Base-by-base conservation (phyloP, 2,888 invertebrate genomes). In the Steinernema hermaphroditum region DNA sequence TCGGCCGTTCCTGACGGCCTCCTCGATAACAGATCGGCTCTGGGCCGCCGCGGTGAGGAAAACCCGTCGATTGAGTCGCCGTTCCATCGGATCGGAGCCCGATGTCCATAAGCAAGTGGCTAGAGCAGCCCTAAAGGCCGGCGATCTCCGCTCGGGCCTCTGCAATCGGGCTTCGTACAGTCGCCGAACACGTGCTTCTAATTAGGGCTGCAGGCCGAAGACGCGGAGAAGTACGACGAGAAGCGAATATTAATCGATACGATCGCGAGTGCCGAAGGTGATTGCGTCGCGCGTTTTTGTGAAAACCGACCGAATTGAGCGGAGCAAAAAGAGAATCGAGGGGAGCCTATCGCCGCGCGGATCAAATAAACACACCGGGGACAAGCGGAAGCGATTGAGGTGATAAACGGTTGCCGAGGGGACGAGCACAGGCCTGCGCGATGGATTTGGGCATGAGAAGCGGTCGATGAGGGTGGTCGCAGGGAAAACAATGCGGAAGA, bases 31-130 rank as follows among this genome's bases (percentile, higher is more conserved):
- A 37, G 49, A 50, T 24, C 46, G 69, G 8, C 62, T 76, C 46
- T 79, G 77, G 43, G 68, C 78, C 29, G 70, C 54, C n/a, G 73
- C 22, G 34, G 70, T 71, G 50, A 75, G 74, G 68, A 77, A 77
- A 44, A 68, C 69, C 22, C 77, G 77, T 41, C 77, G 72, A 72
- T 76, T 78, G 19, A 77, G 71, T 14, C 77, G 75, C 2, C 77
- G 77, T 37, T 77, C 77, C 77, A 77, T 77, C 57, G 49, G 43
- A 37, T 50, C 49, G 54, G 70, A 9, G 24, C 9, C 34, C 32
- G 41, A 68, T 27, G 24, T 37, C 37, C 37, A 37, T 37, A 37
- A 12, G 37, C 37, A 8, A 4, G 4, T 8, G 37, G 37, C 37
- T 37, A n/a, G 19, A 8, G 9, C 6, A 19, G 14, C 49, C 49